These are phyloP conservation scores for Monarcha castaneiventris DNA, from an alignment of 2,113 vertebrate species.

Conservation along the genomic window DNA sequence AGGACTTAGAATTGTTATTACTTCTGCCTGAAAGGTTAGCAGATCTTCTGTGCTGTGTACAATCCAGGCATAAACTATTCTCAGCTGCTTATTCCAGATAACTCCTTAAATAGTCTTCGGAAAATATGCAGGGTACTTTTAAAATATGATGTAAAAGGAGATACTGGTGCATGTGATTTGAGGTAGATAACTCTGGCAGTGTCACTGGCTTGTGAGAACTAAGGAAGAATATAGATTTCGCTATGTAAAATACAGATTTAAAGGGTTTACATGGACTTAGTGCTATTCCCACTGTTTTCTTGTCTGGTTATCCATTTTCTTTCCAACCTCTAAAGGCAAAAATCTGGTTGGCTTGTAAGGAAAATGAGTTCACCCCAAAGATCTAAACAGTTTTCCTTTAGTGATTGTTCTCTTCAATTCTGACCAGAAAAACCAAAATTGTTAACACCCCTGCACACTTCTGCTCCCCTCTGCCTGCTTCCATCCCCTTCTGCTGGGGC, in stretches of 20 bases:
- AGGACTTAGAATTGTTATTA: slow-evolving; percentile 36
- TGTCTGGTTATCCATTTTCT: background rate
- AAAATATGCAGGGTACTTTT: slow-evolving; percentile 22
- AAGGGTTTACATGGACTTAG: background rate
- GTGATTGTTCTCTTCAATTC: background rate
- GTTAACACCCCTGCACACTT: background rate
- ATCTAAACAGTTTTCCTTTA: background rate
- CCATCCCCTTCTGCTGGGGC: background rate
- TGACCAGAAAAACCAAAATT: background rate
- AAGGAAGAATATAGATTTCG: background rate
- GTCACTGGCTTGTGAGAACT: background rate
- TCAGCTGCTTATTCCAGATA: slow-evolving; percentile 39
- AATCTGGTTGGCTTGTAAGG: background rate
- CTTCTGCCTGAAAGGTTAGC: slow-evolving; percentile 48
- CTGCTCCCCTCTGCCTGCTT: background rate
- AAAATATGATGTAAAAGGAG: background rate
- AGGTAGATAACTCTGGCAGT: background rate
- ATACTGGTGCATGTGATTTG: background rate
- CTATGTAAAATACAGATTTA: background rate
- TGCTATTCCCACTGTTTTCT: background rate
- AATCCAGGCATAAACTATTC: slow-evolving; percentile 38
- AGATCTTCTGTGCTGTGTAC: slow-evolving; percentile 21
- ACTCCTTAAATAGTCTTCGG: slow-evolving; percentile 47
- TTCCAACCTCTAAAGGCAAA: background rate
- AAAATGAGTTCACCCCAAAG: background rate